Evolutionary conservation across 2,113 vertebrate species (phyloP).

Genomic region (Hystrix cristata): DNA sequence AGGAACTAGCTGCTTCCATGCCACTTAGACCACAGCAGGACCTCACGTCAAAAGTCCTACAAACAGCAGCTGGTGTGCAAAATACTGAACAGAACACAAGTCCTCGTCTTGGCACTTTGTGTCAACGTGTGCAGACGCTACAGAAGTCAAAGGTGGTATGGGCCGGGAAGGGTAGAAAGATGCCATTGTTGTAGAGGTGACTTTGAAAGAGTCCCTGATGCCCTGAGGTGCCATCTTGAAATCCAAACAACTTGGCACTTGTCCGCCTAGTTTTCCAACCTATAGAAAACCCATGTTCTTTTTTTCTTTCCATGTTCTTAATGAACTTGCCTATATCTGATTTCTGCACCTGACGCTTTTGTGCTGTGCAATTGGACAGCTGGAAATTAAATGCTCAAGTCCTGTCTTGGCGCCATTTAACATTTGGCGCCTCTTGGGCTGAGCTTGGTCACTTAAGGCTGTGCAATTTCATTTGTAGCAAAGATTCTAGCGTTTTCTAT

Average conservation of each 20-base stretch:
- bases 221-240: neutral
- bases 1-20: neutral
- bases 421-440: neutral
- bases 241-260: neutral
- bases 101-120: neutral
- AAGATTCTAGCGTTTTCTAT: conserved; percentile 56
- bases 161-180: neutral
- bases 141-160: neutral
- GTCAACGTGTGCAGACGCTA: neutral
- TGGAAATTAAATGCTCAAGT: neutral
- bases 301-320: neutral
- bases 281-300: neutral
- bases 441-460: neutral
- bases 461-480: conserved; percentile 16
- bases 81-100: neutral
- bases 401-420: neutral
- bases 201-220: neutral
- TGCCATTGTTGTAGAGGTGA: neutral
- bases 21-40: neutral
- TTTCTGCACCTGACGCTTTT: neutral
- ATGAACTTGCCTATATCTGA: neutral
- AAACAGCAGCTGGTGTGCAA: neutral
- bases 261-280: neutral
- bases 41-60: neutral
- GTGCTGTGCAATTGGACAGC: neutral